Conservation (phyloP, 2,888 invertebrate species). For the Lobophora halterata region DNA sequence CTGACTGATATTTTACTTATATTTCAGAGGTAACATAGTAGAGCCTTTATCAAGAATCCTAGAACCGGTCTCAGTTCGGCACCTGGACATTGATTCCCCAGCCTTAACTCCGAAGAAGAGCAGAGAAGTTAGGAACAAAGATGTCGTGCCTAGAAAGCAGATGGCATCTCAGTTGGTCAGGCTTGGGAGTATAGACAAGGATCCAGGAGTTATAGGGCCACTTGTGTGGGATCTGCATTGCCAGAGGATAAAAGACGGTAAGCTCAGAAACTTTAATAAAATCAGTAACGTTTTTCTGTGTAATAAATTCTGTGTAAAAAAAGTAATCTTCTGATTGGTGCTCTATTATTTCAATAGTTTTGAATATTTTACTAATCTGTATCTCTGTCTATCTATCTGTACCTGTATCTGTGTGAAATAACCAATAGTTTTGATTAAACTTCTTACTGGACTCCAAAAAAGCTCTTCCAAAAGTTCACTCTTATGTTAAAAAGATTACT, state of each 20-base stretch:
- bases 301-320: no score
- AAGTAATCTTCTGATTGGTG: no score
- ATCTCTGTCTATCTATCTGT: no score
- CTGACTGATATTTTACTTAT: neutral
- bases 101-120: conserved; percentile 45
- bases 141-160: conserved; percentile 62
- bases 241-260: conserved; percentile 83
- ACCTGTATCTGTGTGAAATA: no score
- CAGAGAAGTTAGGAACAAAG: conserved; percentile 37
- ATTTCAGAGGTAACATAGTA: conserved; percentile 83
- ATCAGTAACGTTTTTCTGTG: no score
- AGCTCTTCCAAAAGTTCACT: no score
- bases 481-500: no score
- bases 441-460: no score
- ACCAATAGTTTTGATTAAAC: no score
- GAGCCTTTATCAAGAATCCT: conserved; percentile 89
- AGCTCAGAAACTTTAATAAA: conserved; percentile 23
- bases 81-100: conserved; percentile 82
- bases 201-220: conserved; percentile 92
- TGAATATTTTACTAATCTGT: no score
- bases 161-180: conserved; percentile 79
- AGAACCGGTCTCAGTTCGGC: conserved; percentile 88
- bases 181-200: conserved; percentile 87
- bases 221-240: conserved; percentile 91
- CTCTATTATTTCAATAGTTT: no score